Conservation (phyloP, 2,797 vertebrate species). For the Chromis chromis region DNA sequence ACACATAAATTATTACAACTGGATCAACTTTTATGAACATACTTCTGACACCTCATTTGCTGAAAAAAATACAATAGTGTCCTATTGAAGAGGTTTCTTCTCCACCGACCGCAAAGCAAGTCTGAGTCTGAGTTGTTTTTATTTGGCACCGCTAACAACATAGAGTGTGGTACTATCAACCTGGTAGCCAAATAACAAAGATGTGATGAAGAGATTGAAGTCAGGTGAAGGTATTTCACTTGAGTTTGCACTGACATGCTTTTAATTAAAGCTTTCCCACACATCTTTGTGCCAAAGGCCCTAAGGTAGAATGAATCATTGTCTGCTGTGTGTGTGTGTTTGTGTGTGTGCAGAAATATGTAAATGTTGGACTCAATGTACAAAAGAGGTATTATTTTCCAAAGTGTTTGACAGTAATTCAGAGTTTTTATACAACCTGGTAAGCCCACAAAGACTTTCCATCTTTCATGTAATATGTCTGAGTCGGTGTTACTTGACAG, state of each 20-base stretch:
- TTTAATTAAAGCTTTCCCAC: slow-evolving; percentile 97
- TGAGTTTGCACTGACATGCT: slow-evolving; percentile 92
- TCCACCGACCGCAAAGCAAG: slow-evolving; percentile 71
- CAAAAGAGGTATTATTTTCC: slow-evolving; percentile 87
- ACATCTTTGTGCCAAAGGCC: slow-evolving; percentile 86
- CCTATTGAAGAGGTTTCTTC: slow-evolving; percentile 64
- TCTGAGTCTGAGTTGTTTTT: slow-evolving; percentile 83
- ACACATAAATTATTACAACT: slow-evolving; percentile 40
- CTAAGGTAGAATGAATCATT: slow-evolving; percentile 87
- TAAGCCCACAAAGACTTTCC: slow-evolving; percentile 26
- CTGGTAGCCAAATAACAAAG: slow-evolving; percentile 85
- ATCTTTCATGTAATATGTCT: neutral
- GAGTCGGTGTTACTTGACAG: neutral
- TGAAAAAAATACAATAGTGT: slow-evolving; percentile 73
- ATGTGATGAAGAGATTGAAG: slow-evolving; percentile 84
- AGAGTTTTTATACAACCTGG: slow-evolving; percentile 82
- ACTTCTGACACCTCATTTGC: slow-evolving; percentile 57
- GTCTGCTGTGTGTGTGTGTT: slow-evolving; percentile 62
- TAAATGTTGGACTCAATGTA: slow-evolving; percentile 71
- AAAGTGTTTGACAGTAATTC: slow-evolving; percentile 86
- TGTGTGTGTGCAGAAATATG: slow-evolving; percentile 69
- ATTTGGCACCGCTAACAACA: slow-evolving; percentile 81
- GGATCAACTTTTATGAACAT: slow-evolving; percentile 64
- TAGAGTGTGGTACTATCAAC: slow-evolving; percentile 72
- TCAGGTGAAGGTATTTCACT: slow-evolving; percentile 90